Evolutionary conservation across 2,113 vertebrate species (phyloP).

Genomic region (Talpa occidentalis): DNA sequence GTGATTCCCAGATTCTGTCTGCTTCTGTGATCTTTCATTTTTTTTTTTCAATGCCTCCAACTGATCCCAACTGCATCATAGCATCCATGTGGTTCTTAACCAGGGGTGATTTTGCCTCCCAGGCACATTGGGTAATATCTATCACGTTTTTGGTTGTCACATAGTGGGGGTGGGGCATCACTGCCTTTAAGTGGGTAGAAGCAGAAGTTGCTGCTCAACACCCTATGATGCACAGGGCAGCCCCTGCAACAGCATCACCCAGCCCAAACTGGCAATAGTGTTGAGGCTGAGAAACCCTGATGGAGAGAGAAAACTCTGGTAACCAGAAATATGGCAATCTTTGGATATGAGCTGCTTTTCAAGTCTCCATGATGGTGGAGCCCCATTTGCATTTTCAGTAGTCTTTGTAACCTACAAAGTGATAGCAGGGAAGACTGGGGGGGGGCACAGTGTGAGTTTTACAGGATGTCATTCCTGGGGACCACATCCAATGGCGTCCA

Average conservation of each 20-base stretch:
- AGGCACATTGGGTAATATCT: neutral
- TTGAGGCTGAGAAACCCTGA: neutral
- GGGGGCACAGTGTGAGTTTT: neutral
- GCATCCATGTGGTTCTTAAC: neutral
- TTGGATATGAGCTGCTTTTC: neutral
- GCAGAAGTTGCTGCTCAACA: neutral
- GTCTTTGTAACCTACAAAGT: neutral
- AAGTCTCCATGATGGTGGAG: neutral
- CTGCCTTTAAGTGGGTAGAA: neutral
- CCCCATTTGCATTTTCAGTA: neutral
- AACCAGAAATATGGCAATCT: neutral
- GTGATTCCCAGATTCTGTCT: neutral
- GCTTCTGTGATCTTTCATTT: neutral
- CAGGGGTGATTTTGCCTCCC: neutral
- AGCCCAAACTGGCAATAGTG: neutral
- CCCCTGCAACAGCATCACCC: neutral
- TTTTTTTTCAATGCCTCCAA: neutral
- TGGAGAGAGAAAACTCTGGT: neutral
- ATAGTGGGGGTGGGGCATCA: neutral
- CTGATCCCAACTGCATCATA: neutral
- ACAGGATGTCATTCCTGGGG: neutral
- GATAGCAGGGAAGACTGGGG: neutral
- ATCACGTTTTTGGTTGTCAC: neutral
- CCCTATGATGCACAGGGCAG: neutral
- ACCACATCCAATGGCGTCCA: neutral